Evolutionary conservation across 2,797 vertebrate genomes (phyloP).

Genomic region (Neopelma chrysocephalum): DNA sequence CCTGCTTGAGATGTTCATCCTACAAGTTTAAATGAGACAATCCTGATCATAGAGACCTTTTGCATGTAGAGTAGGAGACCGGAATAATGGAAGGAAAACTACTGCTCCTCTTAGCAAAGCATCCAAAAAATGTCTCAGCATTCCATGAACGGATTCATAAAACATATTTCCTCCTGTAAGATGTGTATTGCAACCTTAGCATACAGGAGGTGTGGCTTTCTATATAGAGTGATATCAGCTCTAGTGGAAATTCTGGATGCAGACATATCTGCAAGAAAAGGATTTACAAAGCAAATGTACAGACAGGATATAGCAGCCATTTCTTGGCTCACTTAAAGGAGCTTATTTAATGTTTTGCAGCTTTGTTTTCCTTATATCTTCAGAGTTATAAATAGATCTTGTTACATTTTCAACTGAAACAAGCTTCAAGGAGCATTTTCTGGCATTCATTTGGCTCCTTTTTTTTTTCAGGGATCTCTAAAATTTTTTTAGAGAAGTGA

Average conservation of each 20-base stretch:
- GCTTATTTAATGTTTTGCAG: background rate
- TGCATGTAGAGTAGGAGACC: background rate
- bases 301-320: background rate
- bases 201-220: background rate
- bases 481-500: background rate
- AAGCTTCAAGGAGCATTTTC: accelerated
- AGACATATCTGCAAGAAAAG: background rate
- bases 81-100: background rate
- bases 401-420: background rate
- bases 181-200: background rate
- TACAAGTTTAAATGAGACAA: background rate
- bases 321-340: background rate
- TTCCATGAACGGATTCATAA: background rate
- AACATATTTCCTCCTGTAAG: background rate
- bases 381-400: background rate
- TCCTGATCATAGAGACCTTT: background rate
- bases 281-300: background rate
- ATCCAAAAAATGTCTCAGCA: background rate
- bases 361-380: background rate
- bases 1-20: accelerated
- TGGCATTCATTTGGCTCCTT: background rate
- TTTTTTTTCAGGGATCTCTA: background rate
- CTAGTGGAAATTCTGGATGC: background rate
- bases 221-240: background rate
- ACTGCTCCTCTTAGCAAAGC: background rate